Evolutionary conservation across 2,797 vertebrate species (phyloP).

Genomic region (Hippopotamyrus pictus): DNA sequence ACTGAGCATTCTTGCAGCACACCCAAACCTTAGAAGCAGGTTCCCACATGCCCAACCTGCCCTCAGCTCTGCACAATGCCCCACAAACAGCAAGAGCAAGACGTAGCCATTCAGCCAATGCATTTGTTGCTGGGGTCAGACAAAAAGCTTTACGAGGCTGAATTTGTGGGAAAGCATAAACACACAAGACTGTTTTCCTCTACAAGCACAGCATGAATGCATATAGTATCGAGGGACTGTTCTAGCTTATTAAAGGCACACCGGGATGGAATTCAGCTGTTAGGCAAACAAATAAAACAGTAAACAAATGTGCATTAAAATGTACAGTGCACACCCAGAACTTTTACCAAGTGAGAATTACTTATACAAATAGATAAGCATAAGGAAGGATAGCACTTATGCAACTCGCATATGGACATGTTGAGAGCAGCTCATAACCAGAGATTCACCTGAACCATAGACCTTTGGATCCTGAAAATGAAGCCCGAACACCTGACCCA

Average conservation of each 20-base stretch:
- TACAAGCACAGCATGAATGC: not conserved
- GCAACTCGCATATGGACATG: not conserved
- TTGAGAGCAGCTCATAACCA: not conserved
- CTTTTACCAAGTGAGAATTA: not conserved
- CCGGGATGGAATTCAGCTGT: not conserved
- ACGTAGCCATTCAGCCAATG: not conserved
- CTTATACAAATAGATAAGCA: not conserved
- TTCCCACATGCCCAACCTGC: constrained; percentile 28
- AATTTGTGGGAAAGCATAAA: not conserved
- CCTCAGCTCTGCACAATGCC: constrained; percentile 1
- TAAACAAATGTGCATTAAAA: not conserved
- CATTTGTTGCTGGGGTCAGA: not conserved
- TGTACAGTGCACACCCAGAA: not conserved
- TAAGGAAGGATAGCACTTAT: not conserved
- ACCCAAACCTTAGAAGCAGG: constrained; percentile 24
- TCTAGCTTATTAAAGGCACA: not conserved
- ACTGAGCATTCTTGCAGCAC: constrained; percentile 19
- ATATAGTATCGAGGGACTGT: not conserved
- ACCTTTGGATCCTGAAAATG: not conserved
- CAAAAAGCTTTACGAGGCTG: not conserved
- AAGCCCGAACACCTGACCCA: not conserved
- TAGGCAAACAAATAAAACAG: not conserved
- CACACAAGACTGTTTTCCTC: not conserved
- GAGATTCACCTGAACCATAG: not conserved
- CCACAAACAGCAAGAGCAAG: not conserved